Base-by-base conservation (phyloP, 1,140 invertebrate genomes). In the Hyposmocoma kahamanoa region DNA sequence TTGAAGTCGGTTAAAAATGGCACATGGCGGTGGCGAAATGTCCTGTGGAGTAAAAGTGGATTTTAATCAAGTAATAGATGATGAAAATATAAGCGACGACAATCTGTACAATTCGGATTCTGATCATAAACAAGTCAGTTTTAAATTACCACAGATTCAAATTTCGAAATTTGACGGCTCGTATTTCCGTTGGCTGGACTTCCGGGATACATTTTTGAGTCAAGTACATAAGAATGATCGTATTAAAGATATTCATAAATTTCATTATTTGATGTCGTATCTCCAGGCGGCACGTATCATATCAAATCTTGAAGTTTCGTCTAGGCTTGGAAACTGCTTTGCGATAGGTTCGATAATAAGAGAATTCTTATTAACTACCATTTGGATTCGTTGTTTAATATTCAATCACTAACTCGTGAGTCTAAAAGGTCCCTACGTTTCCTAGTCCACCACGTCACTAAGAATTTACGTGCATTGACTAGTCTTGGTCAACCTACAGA, bases 11-110 rank as follows among this genome's bases (percentile, higher is more conserved):
- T n/a, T n/a, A n/a, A n/a, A n/a, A n/a, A n/a, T n/a, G n/a, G n/a
- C n/a, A n/a, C n/a, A n/a, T n/a, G n/a, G n/a, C n/a, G n/a, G n/a
- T n/a, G n/a, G n/a, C n/a, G n/a, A n/a, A n/a, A n/a, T n/a, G n/a
- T n/a, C n/a, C n/a, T n/a, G n/a, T n/a, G n/a, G n/a, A n/a, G n/a
- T n/a, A n/a, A n/a, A n/a, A n/a, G n/a, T n/a, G n/a, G 24, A 61
- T 34, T 55, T 50, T 9, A 59, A 57, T 48, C 17, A 28, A 13
- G 34, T 24, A 8, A 42, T 63, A 20, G 42, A 39, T 9, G 9
- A 43, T 3, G 52, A 56, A n/a, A 43, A 24, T 10, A 59, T 30
- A 63, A 28, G 8, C 15, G 32, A 13, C 2, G 32, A 10, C 15
- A n/a, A 10, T 15, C 10, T 10, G 10, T 5, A n/a, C 32, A 10